Conservation (phyloP, 2,113 vertebrate genomes). For the Manacus vitellinus region DNA sequence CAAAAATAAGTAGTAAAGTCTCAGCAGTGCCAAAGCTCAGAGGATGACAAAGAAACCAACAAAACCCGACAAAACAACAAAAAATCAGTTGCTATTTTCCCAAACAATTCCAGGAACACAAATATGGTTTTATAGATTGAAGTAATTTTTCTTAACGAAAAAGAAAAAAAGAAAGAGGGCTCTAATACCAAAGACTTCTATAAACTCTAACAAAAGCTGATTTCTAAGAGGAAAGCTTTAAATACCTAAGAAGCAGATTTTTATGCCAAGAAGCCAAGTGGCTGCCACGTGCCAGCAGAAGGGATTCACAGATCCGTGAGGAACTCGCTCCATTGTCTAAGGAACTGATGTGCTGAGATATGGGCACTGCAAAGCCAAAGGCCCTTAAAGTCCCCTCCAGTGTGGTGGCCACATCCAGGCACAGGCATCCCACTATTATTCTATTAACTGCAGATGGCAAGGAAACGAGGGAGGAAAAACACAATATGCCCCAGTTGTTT, state of each 20-base stretch:
- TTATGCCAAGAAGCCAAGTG: neutral
- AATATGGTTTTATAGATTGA: neutral
- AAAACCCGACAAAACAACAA: neutral
- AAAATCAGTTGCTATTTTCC: neutral
- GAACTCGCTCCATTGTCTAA: neutral
- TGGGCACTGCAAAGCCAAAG: neutral
- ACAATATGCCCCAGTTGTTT: neutral
- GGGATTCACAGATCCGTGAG: neutral
- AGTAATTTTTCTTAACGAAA: neutral
- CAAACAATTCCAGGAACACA: slow-evolving; percentile 37
- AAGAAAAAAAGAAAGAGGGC: neutral
- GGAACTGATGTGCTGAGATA: neutral
- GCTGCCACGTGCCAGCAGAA: neutral
- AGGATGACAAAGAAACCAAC: slow-evolving; percentile 48
- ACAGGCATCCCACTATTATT: neutral
- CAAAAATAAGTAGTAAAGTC: neutral
- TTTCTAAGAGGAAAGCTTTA: neutral
- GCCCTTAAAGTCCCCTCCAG: neutral
- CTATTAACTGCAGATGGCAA: slow-evolving; percentile 9
- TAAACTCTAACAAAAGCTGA: neutral
- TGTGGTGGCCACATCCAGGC: neutral
- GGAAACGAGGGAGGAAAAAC: neutral
- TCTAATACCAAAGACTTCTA: neutral
- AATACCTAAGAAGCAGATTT: neutral
- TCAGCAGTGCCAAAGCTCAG: neutral